Percentiles rank a stretch among this genome's conserved stretches.
phyloP scores from a whole-genome alignment of 2,888 invertebrate species.

The Eudasyphora cyanicolor region DNA sequence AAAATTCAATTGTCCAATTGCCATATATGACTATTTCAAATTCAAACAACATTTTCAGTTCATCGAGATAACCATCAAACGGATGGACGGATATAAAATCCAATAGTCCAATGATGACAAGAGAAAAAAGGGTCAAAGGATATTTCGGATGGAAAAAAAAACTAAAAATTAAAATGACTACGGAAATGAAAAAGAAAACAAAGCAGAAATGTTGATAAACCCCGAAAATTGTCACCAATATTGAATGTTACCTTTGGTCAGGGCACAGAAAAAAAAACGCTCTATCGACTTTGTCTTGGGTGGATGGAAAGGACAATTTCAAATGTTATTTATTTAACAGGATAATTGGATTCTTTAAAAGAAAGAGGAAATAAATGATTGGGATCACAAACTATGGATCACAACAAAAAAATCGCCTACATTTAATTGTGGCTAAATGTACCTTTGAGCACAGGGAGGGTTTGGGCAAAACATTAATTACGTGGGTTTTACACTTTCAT shows the following conservation, averaged over 20 bases:
- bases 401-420: not conserved
- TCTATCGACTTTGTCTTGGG: not conserved
- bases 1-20: not conserved
- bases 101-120: too few species aligned
- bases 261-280: not conserved
- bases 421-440: not conserved
- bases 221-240: conserved; percentile 3
- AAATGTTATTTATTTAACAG: conserved; percentile 21
- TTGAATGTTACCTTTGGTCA: not conserved
- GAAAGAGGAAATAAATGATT: not conserved
- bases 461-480: not conserved
- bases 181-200: not conserved
- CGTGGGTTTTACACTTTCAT: not conserved
- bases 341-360: conserved; percentile 25
- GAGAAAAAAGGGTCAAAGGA: not conserved
- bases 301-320: not conserved
- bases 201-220: not conserved
- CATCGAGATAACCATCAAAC: not conserved
- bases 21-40: too few species aligned
- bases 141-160: too few species aligned
- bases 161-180: not conserved
- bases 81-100: too few species aligned
- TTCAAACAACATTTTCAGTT: not conserved
- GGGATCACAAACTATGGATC: not conserved
- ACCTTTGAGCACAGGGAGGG: not conserved